phyloP scores from a whole-genome alignment of 2,888 invertebrate genomes.

The Beris morrisii region DNA sequence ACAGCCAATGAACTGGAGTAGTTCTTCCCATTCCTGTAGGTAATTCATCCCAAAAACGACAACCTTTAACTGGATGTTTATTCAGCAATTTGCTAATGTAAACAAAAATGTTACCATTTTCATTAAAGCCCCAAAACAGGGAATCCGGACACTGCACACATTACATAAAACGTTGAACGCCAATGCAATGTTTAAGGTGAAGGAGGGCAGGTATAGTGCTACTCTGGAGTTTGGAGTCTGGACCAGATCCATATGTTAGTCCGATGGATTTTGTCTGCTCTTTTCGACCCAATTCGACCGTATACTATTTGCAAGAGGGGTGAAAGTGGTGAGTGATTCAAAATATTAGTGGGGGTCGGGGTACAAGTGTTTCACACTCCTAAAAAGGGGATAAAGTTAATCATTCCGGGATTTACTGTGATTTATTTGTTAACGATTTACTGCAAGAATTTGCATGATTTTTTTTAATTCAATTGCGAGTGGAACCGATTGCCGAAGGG shows the following conservation, averaged over 20 bases:
- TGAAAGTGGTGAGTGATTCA: no score
- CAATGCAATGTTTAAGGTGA: neutral
- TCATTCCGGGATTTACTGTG: slow-evolving; percentile 38
- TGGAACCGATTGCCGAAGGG: neutral
- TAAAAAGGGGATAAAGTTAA: slow-evolving; percentile 34
- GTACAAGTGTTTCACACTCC: slow-evolving; percentile 31
- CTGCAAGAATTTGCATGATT: slow-evolving; percentile 35
- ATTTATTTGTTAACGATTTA: slow-evolving; percentile 41
- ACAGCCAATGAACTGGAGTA: slow-evolving; percentile 6
- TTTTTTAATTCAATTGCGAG: slow-evolving; percentile 33
- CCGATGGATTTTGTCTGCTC: no score
- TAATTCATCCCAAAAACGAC: slow-evolving; percentile 4
- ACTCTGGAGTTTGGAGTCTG: no score
- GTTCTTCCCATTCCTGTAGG: neutral
- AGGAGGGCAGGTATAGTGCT: no score
- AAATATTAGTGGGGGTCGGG: neutral
- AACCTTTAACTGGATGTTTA: slow-evolving; percentile 39
- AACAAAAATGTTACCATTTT: slow-evolving; percentile 46
- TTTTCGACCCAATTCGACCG: no score
- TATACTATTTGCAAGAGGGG: no score
- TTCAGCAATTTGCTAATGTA: slow-evolving; percentile 46
- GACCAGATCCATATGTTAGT: no score
- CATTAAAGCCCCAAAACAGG: slow-evolving; percentile 43
- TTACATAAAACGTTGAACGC: neutral
- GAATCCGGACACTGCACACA: neutral